A percentile compares a stretch with the other conserved stretches of the same genome.
Conservation (phyloP, 2,888 invertebrate species). For the Diaperis boleti region DNA sequence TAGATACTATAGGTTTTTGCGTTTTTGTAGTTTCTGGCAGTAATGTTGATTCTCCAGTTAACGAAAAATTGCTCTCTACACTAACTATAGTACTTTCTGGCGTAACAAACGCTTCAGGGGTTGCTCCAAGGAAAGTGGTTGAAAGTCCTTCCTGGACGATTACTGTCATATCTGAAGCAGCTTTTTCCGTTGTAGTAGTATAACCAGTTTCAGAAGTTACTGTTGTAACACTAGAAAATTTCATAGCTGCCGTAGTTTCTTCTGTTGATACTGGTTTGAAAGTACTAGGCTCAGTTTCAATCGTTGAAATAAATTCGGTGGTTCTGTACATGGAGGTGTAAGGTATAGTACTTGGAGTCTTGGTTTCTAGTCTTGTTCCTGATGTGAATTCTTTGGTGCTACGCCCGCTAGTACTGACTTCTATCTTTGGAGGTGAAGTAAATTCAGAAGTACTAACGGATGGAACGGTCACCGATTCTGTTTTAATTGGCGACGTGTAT, state of each 20-base stretch:
- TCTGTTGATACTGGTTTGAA: not conserved
- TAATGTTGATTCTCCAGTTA: not conserved
- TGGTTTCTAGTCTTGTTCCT: constrained; percentile 2
- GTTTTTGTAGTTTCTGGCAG: not conserved
- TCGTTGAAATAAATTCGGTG: constrained; percentile 4
- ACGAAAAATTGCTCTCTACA: not conserved
- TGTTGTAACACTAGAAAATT: constrained; percentile 18
- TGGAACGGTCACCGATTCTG: constrained; percentile 1
- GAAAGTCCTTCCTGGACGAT: not conserved
- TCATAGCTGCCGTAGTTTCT: not conserved
- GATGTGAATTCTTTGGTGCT: constrained; percentile 13
- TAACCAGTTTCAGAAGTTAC: too few species aligned
- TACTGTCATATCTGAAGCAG: too few species aligned
- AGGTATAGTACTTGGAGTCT: constrained; percentile 1
- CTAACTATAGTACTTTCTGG: not conserved
- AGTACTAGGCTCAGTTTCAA: constrained; percentile 20
- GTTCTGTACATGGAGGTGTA: not conserved
- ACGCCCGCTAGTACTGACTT: not conserved
- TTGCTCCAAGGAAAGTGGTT: not conserved
- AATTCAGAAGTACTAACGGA: constrained; percentile 2
- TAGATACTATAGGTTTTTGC: constrained; percentile 7
- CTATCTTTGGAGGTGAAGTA: constrained; percentile 21
- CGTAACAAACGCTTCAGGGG: not conserved
- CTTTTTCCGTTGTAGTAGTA: not conserved
- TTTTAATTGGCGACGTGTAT: constrained; percentile 12